Evolutionary conservation across 2,113 vertebrate genomes (phyloP).

Genomic region (Anarrhichthys ocellatus): DNA sequence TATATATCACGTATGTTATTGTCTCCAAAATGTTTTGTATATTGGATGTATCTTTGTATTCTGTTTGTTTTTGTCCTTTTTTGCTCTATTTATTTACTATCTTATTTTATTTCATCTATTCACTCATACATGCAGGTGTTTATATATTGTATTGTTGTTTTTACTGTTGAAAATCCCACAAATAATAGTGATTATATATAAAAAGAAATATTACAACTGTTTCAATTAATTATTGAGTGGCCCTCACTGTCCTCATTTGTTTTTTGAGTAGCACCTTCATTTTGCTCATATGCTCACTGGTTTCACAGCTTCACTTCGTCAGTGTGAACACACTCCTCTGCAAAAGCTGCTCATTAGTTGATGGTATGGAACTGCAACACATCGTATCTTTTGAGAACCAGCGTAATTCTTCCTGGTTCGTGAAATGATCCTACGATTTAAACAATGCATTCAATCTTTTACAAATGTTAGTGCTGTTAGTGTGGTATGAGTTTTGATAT

Average conservation of each 20-base stretch:
- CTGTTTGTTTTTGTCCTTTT: no score
- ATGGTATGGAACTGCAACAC: neutral
- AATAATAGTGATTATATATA: no score
- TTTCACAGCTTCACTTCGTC: neutral
- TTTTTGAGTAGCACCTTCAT: neutral
- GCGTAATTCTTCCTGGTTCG: neutral
- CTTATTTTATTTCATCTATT: neutral
- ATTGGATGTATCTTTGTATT: no score
- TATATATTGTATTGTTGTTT: no score
- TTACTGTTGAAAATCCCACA: no score
- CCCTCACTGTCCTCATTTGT: neutral
- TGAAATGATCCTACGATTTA: neutral
- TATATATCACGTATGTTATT: no score
- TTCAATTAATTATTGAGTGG: neutral
- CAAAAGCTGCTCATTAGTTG: neutral
- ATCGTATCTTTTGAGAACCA: neutral
- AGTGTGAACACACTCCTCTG: neutral
- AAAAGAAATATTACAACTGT: neutral
- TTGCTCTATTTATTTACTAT: neutral
- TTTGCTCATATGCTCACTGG: neutral
- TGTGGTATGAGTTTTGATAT: neutral
- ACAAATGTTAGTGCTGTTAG: neutral
- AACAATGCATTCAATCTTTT: neutral
- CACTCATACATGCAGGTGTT: no score
- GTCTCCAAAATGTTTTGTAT: neutral